A percentile compares a stretch with the other conserved stretches of the same genome.
These are phyloP conservation scores for Sebastes oblongus DNA, from an alignment of 2,797 vertebrate genomes.

Conservation along the genomic window DNA sequence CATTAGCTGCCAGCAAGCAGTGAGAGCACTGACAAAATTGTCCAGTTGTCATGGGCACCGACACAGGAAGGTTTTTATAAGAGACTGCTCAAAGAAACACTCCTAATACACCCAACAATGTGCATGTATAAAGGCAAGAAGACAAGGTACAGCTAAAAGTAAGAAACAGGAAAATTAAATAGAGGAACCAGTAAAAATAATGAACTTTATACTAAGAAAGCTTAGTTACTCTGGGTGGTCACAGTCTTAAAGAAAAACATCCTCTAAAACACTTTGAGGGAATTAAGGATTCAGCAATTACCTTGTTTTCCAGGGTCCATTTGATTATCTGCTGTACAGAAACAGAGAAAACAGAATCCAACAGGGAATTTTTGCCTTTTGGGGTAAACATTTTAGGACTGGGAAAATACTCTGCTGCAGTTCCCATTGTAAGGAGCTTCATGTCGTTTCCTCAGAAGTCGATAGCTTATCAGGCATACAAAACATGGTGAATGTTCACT, in stretches of 20 bases:
- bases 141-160: not conserved
- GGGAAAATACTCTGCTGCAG: not conserved
- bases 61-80: slow-evolving; percentile 31
- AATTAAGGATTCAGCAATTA: slow-evolving; percentile 9
- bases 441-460: not conserved
- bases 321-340: not conserved
- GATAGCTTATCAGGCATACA: not conserved
- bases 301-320: not conserved
- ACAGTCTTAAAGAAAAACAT: not conserved
- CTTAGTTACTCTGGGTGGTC: not conserved
- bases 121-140: not conserved
- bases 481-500: not conserved
- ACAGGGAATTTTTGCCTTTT: not conserved
- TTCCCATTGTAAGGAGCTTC: slow-evolving; percentile 11
- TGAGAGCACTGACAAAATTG: slow-evolving; percentile 40
- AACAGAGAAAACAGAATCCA: not conserved
- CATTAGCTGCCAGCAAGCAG: slow-evolving; percentile 32
- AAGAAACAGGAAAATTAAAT: not conserved
- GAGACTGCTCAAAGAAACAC: not conserved
- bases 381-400: slow-evolving; percentile 1
- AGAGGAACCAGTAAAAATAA: not conserved
- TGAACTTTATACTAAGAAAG: not conserved
- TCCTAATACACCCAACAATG: not conserved
- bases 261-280: not conserved
- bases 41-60: slow-evolving; percentile 57